Conservation (phyloP, 2,113 vertebrate species). For the Candoia aspera region DNA sequence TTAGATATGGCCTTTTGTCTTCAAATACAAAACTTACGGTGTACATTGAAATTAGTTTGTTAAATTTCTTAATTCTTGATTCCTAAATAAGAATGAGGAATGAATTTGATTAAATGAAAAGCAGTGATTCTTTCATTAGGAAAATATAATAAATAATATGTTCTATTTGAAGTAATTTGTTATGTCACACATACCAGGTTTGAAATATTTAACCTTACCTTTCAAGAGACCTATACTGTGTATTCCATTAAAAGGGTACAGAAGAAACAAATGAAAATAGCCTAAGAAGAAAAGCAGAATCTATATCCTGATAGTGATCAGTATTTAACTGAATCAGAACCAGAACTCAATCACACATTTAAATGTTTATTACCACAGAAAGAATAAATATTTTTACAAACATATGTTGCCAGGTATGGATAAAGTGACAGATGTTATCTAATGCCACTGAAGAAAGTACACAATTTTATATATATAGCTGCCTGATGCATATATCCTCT, state of each 20-base stretch:
- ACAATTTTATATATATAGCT: not conserved
- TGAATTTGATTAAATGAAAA: constrained; percentile 73
- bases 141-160: constrained; percentile 61
- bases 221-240: constrained; percentile 89
- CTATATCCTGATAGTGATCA: constrained; percentile 72
- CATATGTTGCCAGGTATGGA: not conserved
- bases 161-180: constrained; percentile 72
- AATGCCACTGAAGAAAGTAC: not conserved
- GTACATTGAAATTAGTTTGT: constrained; percentile 73
- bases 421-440: not conserved
- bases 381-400: constrained; percentile 16
- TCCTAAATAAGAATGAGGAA: constrained; percentile 74
- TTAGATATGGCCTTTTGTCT: constrained; percentile 62
- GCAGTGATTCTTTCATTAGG: constrained; percentile 68
- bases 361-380: constrained; percentile 14
- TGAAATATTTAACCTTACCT: constrained; percentile 84
- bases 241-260: constrained; percentile 85
- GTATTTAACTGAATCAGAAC: constrained; percentile 59
- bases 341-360: constrained; percentile 63
- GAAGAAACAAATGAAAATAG: constrained; percentile 86
- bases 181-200: constrained; percentile 77
- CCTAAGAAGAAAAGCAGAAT: constrained; percentile 83
- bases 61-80: constrained; percentile 71
- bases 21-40: constrained; percentile 70
- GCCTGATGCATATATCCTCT: too few species aligned